A percentile compares a stretch with the other conserved stretches of the same genome.
These are phyloP conservation scores for Homarus americanus DNA, from an alignment of 1,140 invertebrate genomes.

Conservation along the genomic window DNA sequence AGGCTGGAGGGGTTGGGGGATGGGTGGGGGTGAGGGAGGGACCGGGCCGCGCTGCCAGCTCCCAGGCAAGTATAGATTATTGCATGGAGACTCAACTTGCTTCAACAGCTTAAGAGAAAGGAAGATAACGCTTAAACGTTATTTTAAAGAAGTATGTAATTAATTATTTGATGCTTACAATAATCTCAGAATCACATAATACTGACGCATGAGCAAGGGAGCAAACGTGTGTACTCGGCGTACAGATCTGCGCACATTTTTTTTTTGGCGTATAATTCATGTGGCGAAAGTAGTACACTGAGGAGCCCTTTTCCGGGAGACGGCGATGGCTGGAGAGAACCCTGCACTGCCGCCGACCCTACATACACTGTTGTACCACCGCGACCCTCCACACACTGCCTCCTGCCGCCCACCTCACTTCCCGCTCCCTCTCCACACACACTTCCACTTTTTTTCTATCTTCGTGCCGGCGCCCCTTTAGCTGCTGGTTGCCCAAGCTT, in stretches of 20 bases:
- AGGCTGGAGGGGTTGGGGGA: not conserved
- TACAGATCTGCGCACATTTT: constrained; percentile 19
- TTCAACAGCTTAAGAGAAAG: constrained; percentile 51
- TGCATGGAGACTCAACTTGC: constrained; percentile 56
- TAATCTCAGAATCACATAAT: constrained; percentile 63
- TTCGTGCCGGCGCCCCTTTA: too few species aligned
- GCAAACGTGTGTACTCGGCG: constrained; percentile 14
- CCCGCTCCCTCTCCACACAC: not conserved
- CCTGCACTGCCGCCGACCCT: constrained; percentile 20
- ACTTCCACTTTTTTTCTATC: too few species aligned
- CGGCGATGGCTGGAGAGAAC: constrained; percentile 9
- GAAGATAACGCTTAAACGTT: constrained; percentile 39
- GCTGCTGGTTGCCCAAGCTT: not conserved
- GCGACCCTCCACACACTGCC: not conserved
- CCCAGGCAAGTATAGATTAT: constrained; percentile 40
- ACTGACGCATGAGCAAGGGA: constrained; percentile 65
- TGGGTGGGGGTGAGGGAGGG: not conserved
- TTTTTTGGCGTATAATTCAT: constrained; percentile 42
- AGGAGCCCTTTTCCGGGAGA: constrained; percentile 13
- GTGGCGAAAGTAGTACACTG: constrained; percentile 38
- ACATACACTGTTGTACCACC: constrained; percentile 28
- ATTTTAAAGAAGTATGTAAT: constrained; percentile 28
- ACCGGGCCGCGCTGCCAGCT: constrained; percentile 25
- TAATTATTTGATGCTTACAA: constrained; percentile 58
- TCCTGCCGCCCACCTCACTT: not conserved